Conservation (phyloP, 2,888 invertebrate genomes). For the Diarsia brunnea region DNA sequence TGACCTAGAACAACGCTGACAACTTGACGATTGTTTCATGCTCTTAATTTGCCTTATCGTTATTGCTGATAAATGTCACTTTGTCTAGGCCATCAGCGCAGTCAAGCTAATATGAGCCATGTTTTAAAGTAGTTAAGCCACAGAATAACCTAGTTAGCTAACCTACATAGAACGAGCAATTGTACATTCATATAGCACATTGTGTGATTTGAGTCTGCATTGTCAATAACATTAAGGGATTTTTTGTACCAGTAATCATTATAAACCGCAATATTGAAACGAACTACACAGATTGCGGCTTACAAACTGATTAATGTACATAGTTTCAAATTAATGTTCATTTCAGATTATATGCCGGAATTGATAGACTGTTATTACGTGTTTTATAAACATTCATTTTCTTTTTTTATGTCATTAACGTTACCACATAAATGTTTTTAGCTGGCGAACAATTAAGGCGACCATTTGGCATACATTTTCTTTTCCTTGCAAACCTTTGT, state of each 20-base stretch:
- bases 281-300: slow-evolving; percentile 34
- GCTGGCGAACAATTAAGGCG: slow-evolving; percentile 28
- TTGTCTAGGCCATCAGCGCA: not conserved
- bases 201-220: not conserved
- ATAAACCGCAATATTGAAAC: slow-evolving; percentile 24
- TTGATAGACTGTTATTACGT: slow-evolving; percentile 11
- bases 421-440: not conserved
- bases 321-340: slow-evolving; percentile 31
- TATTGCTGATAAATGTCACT: not conserved
- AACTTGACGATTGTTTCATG: not conserved
- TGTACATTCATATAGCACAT: not conserved
- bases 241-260: slow-evolving; percentile 1
- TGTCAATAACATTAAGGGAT: not conserved
- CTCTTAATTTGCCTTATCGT: not conserved
- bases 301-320: slow-evolving; percentile 18
- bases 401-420: not conserved
- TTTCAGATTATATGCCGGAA: slow-evolving; percentile 12
- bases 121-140: not conserved
- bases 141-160: not conserved
- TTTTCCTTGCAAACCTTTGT: slow-evolving; percentile 41
- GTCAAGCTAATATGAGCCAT: not conserved
- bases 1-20: not conserved
- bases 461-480: slow-evolving; percentile 22
- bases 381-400: slow-evolving; percentile 12
- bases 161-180: not conserved